Evolutionary conservation across 2,797 vertebrate genomes (phyloP), one percentile per base, ranked within the genome.

Genomic region (Sparus aurata): DNA sequence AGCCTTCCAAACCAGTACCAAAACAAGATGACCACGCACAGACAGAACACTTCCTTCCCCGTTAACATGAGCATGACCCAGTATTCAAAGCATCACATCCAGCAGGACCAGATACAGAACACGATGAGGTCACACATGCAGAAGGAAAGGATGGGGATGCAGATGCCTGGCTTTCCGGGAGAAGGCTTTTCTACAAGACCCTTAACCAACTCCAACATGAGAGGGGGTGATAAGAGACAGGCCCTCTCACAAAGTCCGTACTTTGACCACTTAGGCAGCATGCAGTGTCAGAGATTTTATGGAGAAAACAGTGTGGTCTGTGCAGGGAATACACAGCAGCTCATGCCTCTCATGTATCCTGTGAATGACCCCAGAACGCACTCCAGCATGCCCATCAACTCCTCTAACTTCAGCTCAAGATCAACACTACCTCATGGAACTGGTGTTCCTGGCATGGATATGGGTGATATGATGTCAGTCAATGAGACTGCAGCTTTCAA

Each of bases 91-190:
- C 83, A 87, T 69, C 74, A 93, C 12, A 67, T 86, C 50, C 95
- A 96, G 87, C 87, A 90, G 27, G 79, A 77, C 43, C 92, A 93
- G 16, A 87, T 93, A 38, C 94, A 94, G 86, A 95, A 91, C 88
- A 94, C 93, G 68, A 81, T 85, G 80, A 95, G 93, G 84, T 80
- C 93, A 63, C 72, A 96, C 49, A 86, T 94, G 34, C 92, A 96
- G 75, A 93, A 86, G 63, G 95, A 96, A 68, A 97, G 96, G 85
- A 96, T 89, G 85, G 78, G 94, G 64, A 94, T 94, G 88, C 92
- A 93, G 69, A 93, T 79, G 82, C 75, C 72, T 89, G 93, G 45
- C 82, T 92, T 74, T 92, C 87, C 93, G 73, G 93, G 90, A 79
- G 96, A 96, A 68, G 87, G 66, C 69, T 91, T 90, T 23, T 84